phyloP scores from a whole-genome alignment of 2,113 vertebrate species.

The Craseonycteris thonglongyai region DNA sequence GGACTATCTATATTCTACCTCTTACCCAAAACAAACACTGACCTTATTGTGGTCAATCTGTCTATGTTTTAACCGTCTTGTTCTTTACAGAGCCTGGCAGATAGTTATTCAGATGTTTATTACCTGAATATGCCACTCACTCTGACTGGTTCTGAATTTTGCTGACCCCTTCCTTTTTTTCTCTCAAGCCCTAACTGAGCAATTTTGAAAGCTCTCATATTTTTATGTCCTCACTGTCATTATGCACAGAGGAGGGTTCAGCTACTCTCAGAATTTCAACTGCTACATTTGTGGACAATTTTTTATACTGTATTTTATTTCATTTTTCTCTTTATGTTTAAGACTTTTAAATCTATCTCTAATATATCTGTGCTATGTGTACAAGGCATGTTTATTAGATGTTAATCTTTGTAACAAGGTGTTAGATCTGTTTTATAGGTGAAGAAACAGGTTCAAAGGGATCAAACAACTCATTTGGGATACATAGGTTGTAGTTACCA shows the following conservation, averaged over 20 bases:
- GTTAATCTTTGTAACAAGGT: neutral
- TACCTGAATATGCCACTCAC: neutral
- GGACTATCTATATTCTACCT: neutral
- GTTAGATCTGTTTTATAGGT: neutral
- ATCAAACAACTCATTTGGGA: neutral
- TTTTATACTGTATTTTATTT: neutral
- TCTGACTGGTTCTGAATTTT: neutral
- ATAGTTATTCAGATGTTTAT: neutral
- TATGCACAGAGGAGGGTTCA: neutral
- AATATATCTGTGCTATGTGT: neutral
- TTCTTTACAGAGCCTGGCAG: neutral
- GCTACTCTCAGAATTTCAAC: neutral
- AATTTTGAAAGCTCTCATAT: neutral
- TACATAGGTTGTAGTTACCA: neutral
- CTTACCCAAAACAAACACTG: neutral
- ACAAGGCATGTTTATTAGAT: neutral
- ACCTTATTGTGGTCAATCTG: neutral
- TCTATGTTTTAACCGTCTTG: neutral
- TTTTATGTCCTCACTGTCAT: neutral
- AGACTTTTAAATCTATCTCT: neutral
- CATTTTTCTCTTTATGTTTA: neutral
- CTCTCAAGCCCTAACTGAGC: neutral
- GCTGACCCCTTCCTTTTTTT: neutral
- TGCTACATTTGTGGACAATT: neutral
- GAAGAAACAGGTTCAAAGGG: neutral